These are phyloP conservation scores for Cotesia congregata DNA, from an alignment of 2,888 invertebrate genomes.

Conservation along the genomic window DNA sequence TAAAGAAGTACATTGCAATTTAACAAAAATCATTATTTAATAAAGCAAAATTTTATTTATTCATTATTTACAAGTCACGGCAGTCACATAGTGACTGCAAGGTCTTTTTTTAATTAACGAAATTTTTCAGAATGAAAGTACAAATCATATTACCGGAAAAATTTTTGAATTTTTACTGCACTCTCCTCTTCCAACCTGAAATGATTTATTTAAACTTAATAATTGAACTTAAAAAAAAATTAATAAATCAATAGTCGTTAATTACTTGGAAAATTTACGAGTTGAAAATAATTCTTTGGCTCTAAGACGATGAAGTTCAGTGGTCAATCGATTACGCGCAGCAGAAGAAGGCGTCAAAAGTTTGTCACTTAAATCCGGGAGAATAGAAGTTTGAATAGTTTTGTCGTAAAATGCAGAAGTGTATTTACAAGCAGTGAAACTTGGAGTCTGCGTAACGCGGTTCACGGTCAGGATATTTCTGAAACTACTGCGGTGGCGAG, in stretches of 20 bases:
- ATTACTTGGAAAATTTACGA: constrained; percentile 33
- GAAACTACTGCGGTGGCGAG: constrained; percentile 71
- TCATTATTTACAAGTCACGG: no score
- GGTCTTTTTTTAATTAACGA: no score
- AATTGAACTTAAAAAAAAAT: background rate
- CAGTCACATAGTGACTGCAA: no score
- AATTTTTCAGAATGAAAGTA: background rate
- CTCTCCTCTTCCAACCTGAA: constrained; percentile 47
- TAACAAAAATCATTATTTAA: no score
- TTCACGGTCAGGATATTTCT: constrained; percentile 8
- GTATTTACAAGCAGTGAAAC: constrained; percentile 47
- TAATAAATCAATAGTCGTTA: background rate
- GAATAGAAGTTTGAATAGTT: constrained; percentile 54
- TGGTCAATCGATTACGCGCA: constrained; percentile 74
- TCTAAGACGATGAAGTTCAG: constrained; percentile 75
- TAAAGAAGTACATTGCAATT: no score
- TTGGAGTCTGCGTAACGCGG: constrained; percentile 21
- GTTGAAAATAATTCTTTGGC: constrained; percentile 71
- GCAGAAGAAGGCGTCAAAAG: constrained; percentile 49
- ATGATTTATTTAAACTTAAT: constrained; percentile 17
- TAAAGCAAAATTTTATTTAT: no score
- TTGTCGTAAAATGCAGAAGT: constrained; percentile 51
- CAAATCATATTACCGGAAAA: constrained; percentile 55
- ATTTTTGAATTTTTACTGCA: constrained; percentile 60
- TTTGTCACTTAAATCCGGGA: constrained; percentile 56